Percentiles rank a stretch among this genome's conserved stretches.
These are phyloP conservation scores for Archilochus colubris DNA, from an alignment of 2,113 vertebrate species.

Conservation along the genomic window DNA sequence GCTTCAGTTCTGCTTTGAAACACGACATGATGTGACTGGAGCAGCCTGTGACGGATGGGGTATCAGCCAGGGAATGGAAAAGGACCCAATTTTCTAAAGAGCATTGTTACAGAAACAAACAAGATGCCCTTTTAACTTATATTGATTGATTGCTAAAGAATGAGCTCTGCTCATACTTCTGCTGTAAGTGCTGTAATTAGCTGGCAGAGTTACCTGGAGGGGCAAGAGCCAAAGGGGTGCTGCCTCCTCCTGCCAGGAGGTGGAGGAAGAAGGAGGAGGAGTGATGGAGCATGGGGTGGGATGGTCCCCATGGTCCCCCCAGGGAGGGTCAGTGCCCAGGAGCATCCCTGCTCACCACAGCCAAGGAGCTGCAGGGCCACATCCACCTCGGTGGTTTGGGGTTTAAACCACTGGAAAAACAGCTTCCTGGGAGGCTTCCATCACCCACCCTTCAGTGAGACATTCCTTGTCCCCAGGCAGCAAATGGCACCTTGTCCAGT, in stretches of 20 bases:
- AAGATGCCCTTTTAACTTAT: constrained; percentile 70
- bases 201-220: constrained; percentile 12
- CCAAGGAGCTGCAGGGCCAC: accelerated
- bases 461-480: neutral
- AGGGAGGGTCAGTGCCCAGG: neutral
- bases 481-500: neutral
- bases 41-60: constrained; percentile 63
- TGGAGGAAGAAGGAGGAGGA: neutral
- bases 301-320: accelerated
- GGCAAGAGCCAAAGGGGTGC: accelerated
- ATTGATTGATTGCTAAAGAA: constrained; percentile 70
- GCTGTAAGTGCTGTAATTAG: constrained; percentile 37
- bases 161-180: constrained; percentile 36
- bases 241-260: neutral
- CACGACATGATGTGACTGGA: constrained; percentile 49
- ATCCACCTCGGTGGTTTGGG: accelerated
- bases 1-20: constrained; percentile 33
- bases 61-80: constrained; percentile 35
- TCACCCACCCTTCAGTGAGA: accelerated
- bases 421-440: neutral
- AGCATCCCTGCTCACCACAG: accelerated
- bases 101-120: constrained; percentile 67
- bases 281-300: neutral
- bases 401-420: neutral
- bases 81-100: constrained; percentile 69